Evolutionary conservation across 2,888 invertebrate species (phyloP), one percentile per base, ranked within the genome.

Genomic region (Conchocele bisecta): DNA sequence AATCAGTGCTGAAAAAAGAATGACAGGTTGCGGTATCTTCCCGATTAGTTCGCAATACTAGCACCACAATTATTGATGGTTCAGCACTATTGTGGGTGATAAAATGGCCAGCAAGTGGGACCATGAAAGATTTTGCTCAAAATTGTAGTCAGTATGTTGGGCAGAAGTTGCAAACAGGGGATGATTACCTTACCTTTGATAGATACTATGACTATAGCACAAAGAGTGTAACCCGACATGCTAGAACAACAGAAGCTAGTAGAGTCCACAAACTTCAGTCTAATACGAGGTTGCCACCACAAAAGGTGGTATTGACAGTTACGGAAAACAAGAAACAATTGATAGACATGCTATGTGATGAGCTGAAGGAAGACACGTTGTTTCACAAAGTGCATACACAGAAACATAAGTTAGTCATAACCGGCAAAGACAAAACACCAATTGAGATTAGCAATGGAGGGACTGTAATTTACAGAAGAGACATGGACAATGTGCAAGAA

Each of bases 1-100:
- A 64, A 44, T 26, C 64, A 1, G 24, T 24, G 17, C 22, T 56
- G 17, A 64, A 56, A 29, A 44, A 44, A n/a, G 20, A 33, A 22
- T 28, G 35, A 33, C 50, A 60, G 28, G n/a, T 22, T 20, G 17
- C n/a, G 22, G 42, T 42, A 42, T n/a, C 42, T 42, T 9, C 22
- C 9, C n/a, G 9, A 42, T 6, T 20, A 9, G 22, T 42, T 20
- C 17, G 6, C 17, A 42, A 42, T 20, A 22, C n/a, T 20, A 42
- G n/a, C n/a, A 7, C 42, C n/a, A 35, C 37, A 13, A n/a, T 35
- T 11, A 35, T 35, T 35, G 37, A 35, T 35, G 42, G 42, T n/a
- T 42, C 42, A 42, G 42, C 42, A 20, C 17, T 7, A 20, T 6
- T 42, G 9, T 42, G 22, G n/a, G 42, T 42, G 7, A 42, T 42